Conservation (phyloP, 2,113 vertebrate species). For the Melanocharis versteri region DNA sequence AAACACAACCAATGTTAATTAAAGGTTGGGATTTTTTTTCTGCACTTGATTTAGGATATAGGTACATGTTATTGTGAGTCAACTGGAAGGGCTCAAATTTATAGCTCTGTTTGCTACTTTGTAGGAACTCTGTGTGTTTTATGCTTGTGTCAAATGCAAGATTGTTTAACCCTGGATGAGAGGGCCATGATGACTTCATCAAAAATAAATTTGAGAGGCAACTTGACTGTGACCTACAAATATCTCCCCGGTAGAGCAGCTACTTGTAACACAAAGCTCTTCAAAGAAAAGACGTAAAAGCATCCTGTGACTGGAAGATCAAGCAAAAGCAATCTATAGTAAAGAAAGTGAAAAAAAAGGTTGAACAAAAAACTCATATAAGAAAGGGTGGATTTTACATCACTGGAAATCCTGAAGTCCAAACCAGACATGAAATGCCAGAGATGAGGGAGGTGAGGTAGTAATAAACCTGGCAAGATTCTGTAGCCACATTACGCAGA, state of each 20-base stretch:
- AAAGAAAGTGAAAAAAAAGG: not conserved
- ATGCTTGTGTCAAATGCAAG: not conserved
- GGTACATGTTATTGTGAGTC: not conserved
- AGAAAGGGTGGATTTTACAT: not conserved
- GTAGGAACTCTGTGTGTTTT: not conserved
- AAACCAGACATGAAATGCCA: not conserved
- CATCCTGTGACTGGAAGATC: not conserved
- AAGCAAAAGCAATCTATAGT: not conserved
- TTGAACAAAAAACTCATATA: not conserved
- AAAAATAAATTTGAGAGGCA: not conserved
- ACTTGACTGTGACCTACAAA: not conserved
- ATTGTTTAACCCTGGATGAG: not conserved
- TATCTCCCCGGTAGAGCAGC: not conserved
- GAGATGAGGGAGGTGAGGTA: not conserved
- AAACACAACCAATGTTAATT: not conserved
- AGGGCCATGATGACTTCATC: not conserved
- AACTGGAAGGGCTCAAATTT: not conserved
- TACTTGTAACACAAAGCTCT: not conserved
- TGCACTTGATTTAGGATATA: not conserved
- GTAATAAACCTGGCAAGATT: not conserved
- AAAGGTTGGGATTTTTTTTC: not conserved
- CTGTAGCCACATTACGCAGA: not conserved
- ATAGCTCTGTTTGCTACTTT: not conserved
- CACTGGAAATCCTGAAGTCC: not conserved
- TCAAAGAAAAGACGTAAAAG: not conserved